These are phyloP conservation scores for Zosterops borbonicus DNA, from an alignment of 2,113 vertebrate species.

Conservation along the genomic window DNA sequence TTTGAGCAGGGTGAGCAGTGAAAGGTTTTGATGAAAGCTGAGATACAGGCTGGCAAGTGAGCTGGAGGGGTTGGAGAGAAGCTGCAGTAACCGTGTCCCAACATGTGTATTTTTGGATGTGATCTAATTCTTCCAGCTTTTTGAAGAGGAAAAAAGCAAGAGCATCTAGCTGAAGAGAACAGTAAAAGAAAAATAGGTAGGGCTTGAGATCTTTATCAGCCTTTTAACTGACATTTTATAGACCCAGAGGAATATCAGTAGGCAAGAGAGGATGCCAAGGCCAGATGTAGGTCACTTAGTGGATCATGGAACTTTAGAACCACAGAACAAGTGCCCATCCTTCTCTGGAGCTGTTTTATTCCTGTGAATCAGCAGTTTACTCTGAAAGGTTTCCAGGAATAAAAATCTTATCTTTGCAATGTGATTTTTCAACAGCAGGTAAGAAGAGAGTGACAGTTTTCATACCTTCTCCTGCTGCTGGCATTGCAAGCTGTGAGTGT, in stretches of 20 bases:
- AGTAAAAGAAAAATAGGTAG: not conserved
- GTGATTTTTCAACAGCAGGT: not conserved
- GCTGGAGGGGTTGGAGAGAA: not conserved
- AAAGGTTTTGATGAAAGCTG: not conserved
- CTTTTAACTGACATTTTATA: not conserved
- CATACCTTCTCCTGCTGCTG: not conserved
- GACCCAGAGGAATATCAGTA: not conserved
- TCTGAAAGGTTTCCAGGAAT: not conserved
- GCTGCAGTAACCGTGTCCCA: not conserved
- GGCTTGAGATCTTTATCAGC: not conserved
- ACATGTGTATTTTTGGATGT: not conserved
- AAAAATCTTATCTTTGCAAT: not conserved
- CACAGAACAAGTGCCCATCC: not conserved
- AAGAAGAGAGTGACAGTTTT: not conserved
- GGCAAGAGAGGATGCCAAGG: not conserved
- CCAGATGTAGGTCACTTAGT: not conserved
- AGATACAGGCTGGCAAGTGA: not conserved
- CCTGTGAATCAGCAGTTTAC: not conserved
- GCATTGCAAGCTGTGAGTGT: not conserved
- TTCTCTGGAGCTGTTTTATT: not conserved
- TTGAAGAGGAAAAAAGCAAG: not conserved
- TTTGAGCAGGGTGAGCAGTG: not conserved
- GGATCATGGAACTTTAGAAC: not conserved
- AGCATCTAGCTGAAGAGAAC: not conserved
- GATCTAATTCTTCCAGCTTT: not conserved